Base-by-base conservation (phyloP, 2,888 invertebrate genomes). In the Chorisops tibialis region DNA sequence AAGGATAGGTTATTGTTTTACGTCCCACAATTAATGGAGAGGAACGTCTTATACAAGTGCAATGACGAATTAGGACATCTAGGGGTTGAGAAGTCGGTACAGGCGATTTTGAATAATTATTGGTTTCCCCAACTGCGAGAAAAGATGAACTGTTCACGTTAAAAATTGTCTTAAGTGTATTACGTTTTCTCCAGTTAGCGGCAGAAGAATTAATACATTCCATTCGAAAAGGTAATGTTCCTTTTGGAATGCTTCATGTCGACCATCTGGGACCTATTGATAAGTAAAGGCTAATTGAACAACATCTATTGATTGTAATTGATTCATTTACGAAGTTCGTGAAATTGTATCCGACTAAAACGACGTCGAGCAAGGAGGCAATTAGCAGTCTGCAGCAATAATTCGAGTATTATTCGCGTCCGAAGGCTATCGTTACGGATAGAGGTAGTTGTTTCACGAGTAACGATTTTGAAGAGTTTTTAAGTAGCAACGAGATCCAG, bases 21-120 rank as follows among this genome's bases (percentile, higher is more conserved):
- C 22, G 61, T 65, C 12, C 70, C 70, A 0, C 38, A 63, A 54
- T 38, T n/a, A n/a, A 69, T 70, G 68, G 68, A 68, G 56, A 39
- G 18, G 5, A 62, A 63, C 16, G 62, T 70, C 1, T 66, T 71
- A 7, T 59, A 61, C n/a, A n/a, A n/a, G n/a, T n/a, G n/a, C n/a
- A n/a, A n/a, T n/a, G n/a, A n/a, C n/a, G n/a, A n/a, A n/a, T n/a
- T n/a, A n/a, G n/a, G n/a, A n/a, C n/a, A n/a, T n/a, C n/a, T n/a
- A n/a, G n/a, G n/a, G n/a, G n/a, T n/a, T n/a, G n/a, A n/a, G n/a
- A n/a, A n/a, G n/a, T n/a, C n/a, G n/a, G n/a, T n/a, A n/a, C n/a
- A n/a, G n/a, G n/a, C n/a, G n/a, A n/a, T n/a, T n/a, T n/a, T n/a
- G n/a, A n/a, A n/a, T n/a, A n/a, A n/a, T n/a, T 43, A 43, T 43